Conservation (phyloP, 2,797 vertebrate species). For the Bufotes viridis region DNA sequence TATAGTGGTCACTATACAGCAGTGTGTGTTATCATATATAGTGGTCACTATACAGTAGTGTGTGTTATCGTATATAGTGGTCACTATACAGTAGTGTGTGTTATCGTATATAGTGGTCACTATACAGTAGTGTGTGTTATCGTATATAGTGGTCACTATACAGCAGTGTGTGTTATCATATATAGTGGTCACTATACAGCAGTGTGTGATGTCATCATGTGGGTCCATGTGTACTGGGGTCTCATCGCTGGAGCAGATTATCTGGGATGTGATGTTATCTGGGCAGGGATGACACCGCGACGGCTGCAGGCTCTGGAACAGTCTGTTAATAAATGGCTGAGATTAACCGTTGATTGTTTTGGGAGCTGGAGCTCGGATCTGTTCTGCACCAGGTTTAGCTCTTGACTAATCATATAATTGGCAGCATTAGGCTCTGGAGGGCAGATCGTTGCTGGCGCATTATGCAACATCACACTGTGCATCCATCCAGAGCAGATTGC, state of each 20-base stretch:
- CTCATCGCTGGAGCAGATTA: background rate
- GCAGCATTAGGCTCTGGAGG: background rate
- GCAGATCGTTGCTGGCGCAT: background rate
- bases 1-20: no score
- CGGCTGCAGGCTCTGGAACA: background rate
- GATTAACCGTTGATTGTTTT: background rate
- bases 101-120: no score
- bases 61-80: background rate
- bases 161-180: background rate
- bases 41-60: no score
- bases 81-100: background rate
- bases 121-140: no score
- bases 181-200: background rate
- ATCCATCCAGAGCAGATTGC: background rate
- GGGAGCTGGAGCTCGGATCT: background rate
- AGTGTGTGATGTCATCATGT: background rate
- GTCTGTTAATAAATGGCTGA: background rate
- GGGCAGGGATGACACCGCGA: background rate
- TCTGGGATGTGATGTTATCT: background rate
- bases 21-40: background rate
- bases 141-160: background rate
- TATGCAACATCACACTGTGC: background rate
- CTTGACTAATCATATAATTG: conserved; percentile 4
- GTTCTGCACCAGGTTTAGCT: background rate
- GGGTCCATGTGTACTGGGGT: background rate